Conservation (phyloP, 2,797 vertebrate genomes). For the Neosalanx taihuensis region DNA sequence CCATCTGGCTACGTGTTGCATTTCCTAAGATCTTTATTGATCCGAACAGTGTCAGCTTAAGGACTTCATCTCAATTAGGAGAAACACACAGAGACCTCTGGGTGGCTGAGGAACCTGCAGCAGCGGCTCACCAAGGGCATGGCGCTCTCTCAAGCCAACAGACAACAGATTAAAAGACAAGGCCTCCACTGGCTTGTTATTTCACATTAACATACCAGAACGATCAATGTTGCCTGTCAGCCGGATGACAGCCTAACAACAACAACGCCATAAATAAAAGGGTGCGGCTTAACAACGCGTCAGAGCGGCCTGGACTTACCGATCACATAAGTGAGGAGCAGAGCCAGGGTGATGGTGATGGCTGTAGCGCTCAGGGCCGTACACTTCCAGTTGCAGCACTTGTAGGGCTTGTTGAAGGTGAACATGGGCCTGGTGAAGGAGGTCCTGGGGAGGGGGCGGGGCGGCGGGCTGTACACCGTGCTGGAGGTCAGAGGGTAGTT, state of each 20-base stretch:
- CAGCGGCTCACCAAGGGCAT: neutral
- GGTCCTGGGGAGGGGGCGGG: constrained; percentile 82
- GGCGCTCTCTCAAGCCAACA: neutral
- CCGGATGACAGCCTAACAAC: neutral
- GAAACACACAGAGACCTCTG: constrained; percentile 8
- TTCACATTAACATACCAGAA: neutral
- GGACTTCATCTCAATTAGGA: constrained; percentile 20
- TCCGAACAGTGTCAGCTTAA: constrained; percentile 8
- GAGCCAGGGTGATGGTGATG: constrained; percentile 80
- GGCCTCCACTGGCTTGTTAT: neutral
- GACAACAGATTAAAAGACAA: constrained; percentile 10
- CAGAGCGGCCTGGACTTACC: constrained; percentile 73
- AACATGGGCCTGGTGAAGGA: constrained; percentile 86
- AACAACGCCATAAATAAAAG: neutral
- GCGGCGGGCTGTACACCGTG: constrained; percentile 87
- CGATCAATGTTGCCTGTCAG: neutral
- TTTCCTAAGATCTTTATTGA: constrained; percentile 21
- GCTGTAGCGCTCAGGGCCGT: constrained; percentile 84
- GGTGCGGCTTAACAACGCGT: too few species aligned
- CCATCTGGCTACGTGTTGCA: constrained; percentile 13
- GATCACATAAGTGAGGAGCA: constrained; percentile 84
- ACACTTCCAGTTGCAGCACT: constrained; percentile 89
- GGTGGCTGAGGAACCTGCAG: constrained; percentile 4
- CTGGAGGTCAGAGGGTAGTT: constrained; percentile 88
- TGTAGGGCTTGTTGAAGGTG: constrained; percentile 87